These are phyloP conservation scores for Anableps anableps DNA, from an alignment of 2,797 vertebrate genomes.

Conservation along the genomic window DNA sequence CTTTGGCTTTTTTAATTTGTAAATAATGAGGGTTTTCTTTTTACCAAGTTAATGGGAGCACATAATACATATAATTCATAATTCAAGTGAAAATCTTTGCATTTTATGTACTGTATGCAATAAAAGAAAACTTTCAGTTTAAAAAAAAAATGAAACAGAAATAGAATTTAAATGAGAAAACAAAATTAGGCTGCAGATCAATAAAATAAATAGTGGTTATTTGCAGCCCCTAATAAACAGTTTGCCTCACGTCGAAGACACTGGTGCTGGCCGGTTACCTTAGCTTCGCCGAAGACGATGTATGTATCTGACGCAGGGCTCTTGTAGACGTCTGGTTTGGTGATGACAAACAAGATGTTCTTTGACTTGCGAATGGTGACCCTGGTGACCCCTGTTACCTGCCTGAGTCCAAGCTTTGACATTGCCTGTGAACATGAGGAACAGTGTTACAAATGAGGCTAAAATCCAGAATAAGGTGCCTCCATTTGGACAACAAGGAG, in stretches of 20 bases:
- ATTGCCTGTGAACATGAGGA: conserved; percentile 85
- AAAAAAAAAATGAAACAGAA: background rate
- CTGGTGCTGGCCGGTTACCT: conserved; percentile 76
- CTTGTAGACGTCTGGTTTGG: conserved; percentile 99
- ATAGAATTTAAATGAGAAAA: background rate
- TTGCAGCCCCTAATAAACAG: background rate
- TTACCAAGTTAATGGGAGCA: background rate
- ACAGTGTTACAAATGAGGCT: background rate
- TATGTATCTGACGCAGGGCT: conserved; percentile 99
- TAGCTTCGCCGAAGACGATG: conserved; percentile 97
- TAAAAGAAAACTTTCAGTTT: background rate
- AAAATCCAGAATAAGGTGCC: background rate
- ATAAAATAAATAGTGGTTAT: conserved; percentile 1
- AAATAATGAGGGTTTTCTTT: background rate
- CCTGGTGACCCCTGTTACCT: conserved; percentile 97
- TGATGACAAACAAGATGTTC: conserved; percentile 99
- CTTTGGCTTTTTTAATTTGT: background rate
- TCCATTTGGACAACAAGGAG: background rate
- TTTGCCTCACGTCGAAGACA: background rate
- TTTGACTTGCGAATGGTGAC: conserved; percentile 99
- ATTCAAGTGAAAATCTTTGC: background rate
- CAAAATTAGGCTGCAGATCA: background rate
- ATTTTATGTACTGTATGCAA: background rate
- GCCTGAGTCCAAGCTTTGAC: conserved; percentile 98
- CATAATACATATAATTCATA: background rate